These are phyloP conservation scores for Fregetta grallaria DNA, from an alignment of 2,113 vertebrate species.

Conservation along the genomic window DNA sequence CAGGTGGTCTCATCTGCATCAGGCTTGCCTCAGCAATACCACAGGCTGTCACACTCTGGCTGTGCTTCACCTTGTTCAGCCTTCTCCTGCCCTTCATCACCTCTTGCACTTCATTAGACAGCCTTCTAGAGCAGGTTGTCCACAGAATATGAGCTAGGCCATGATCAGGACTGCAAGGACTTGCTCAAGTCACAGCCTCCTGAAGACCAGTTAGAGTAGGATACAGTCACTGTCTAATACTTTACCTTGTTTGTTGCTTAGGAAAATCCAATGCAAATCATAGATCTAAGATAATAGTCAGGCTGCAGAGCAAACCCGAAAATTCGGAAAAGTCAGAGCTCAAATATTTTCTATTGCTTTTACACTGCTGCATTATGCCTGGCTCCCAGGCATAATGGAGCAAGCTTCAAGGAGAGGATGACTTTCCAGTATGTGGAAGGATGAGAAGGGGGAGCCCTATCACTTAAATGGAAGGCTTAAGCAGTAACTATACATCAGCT, in stretches of 20 bases:
- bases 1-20: background rate
- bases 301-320: background rate
- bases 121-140: background rate
- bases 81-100: background rate
- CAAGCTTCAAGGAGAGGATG: background rate
- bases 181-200: background rate
- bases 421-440: background rate
- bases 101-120: background rate
- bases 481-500: background rate
- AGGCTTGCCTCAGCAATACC: background rate
- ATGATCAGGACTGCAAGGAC: background rate
- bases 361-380: background rate
- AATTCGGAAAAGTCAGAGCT: background rate
- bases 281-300: background rate
- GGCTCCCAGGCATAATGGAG: background rate
- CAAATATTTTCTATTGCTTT: background rate
- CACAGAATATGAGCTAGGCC: background rate
- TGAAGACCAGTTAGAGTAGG: background rate
- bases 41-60: background rate
- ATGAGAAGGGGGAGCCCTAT: background rate
- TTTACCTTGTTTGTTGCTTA: background rate
- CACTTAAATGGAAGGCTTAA: background rate
- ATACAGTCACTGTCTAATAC: background rate
- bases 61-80: background rate
- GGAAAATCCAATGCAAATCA: background rate